Percentiles rank a stretch among this genome's conserved stretches.
These are phyloP conservation scores for Siniperca chuatsi DNA, from an alignment of 2,113 vertebrate genomes.

Conservation along the genomic window DNA sequence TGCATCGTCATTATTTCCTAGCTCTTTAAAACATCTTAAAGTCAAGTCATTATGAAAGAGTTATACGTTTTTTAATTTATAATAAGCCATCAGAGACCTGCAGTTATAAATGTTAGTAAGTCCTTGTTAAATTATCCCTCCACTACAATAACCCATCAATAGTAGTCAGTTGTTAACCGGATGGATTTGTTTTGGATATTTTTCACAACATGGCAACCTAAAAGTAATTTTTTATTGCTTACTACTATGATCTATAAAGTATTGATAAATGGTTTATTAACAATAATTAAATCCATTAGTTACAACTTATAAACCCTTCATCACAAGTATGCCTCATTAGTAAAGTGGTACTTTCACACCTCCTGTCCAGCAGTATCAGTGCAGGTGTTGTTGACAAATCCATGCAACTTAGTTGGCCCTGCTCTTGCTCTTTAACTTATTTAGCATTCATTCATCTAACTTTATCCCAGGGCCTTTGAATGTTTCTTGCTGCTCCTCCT, in stretches of 20 bases:
- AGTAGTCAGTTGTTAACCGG: neutral
- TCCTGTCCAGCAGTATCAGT: neutral
- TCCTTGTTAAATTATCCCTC: neutral
- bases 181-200: neutral
- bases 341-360: neutral
- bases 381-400: conserved; percentile 28
- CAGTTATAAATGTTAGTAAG: neutral
- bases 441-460: conserved; percentile 36
- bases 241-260: neutral
- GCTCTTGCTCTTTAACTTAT: conserved; percentile 27
- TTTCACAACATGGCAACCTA: neutral
- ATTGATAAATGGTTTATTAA: neutral
- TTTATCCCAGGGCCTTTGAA: conserved; percentile 43
- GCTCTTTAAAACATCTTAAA: neutral
- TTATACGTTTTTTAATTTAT: neutral
- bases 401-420: neutral
- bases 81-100: neutral
- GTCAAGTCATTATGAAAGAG: neutral
- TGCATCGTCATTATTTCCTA: neutral
- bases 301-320: neutral
- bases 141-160: neutral
- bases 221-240: neutral
- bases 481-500: conserved; percentile 60
- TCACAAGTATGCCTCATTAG: neutral
- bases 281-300: neutral